A percentile compares a stretch with the other conserved stretches of the same genome.
Evolutionary conservation across 2,113 vertebrate species (phyloP).

Genomic region (Penelope pileata): DNA sequence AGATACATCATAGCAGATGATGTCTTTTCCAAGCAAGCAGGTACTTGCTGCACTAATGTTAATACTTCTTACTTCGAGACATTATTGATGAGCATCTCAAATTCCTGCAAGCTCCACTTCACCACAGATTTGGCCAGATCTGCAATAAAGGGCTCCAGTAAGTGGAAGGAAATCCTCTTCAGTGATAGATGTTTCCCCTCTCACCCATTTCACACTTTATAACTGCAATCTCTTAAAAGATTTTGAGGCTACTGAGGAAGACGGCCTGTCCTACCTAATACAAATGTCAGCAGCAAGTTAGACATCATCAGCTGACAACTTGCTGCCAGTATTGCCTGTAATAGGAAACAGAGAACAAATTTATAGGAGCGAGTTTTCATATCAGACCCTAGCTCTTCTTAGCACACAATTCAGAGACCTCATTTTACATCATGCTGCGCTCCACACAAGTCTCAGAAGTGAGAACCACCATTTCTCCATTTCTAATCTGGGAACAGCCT

Average conservation of each 20-base stretch:
- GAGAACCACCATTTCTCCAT: not conserved
- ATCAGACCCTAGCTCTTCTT: not conserved
- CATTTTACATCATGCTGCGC: not conserved
- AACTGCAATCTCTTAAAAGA: not conserved
- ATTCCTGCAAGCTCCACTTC: not conserved
- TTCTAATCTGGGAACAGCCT: not conserved
- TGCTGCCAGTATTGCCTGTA: not conserved
- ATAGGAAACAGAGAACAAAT: not conserved
- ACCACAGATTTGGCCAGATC: not conserved
- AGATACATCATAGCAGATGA: not conserved
- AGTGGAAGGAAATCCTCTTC: not conserved
- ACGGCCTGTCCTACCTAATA: not conserved
- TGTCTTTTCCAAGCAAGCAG: not conserved
- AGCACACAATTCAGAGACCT: not conserved
- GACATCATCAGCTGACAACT: not conserved
- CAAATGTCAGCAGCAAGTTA: not conserved
- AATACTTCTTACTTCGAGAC: not conserved
- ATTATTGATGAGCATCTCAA: not conserved
- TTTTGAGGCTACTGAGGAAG: not conserved
- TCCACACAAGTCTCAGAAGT: not conserved
- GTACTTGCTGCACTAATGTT: not conserved
- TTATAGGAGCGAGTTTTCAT: not conserved
- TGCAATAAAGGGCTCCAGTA: not conserved
- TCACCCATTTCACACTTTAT: not conserved
- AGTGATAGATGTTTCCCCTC: not conserved